Conservation (phyloP, 2,888 invertebrate genomes). For the Tuberolachnus salignus region DNA sequence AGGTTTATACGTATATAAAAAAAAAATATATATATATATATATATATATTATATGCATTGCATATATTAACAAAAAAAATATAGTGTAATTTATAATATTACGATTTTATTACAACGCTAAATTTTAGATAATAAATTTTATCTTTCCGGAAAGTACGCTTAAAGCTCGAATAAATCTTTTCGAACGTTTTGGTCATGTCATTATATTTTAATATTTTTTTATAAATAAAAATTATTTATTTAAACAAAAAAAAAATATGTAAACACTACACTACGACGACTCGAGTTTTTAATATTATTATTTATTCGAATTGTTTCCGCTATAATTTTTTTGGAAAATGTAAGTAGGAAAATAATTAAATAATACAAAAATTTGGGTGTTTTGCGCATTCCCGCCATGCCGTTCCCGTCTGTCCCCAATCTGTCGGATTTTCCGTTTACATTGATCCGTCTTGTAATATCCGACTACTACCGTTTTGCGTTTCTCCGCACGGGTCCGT, state of each 20-base stretch:
- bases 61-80: not conserved
- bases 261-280: not conserved
- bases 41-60: not conserved
- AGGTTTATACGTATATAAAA: too few species aligned
- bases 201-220: not conserved
- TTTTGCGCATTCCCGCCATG: too few species aligned
- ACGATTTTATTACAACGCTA: conserved; percentile 9
- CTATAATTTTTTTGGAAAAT: too few species aligned
- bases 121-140: conserved; percentile 4
- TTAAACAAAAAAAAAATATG: not conserved
- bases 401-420: too few species aligned
- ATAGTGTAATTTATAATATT: not conserved
- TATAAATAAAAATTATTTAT: not conserved
- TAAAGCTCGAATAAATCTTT: conserved; percentile 14
- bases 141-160: conserved; percentile 13
- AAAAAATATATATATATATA: too few species aligned
- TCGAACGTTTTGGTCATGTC: not conserved
- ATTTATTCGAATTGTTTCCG: not conserved
- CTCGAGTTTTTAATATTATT: not conserved
- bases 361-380: too few species aligned
- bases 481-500: too few species aligned
- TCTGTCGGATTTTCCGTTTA: too few species aligned
- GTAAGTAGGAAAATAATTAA: too few species aligned
- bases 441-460: too few species aligned
- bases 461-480: too few species aligned